Percentiles rank a stretch among this genome's conserved stretches.
These are phyloP conservation scores for Drosophila mayaguana DNA, from an alignment of 2,888 invertebrate genomes.

Conservation along the genomic window DNA sequence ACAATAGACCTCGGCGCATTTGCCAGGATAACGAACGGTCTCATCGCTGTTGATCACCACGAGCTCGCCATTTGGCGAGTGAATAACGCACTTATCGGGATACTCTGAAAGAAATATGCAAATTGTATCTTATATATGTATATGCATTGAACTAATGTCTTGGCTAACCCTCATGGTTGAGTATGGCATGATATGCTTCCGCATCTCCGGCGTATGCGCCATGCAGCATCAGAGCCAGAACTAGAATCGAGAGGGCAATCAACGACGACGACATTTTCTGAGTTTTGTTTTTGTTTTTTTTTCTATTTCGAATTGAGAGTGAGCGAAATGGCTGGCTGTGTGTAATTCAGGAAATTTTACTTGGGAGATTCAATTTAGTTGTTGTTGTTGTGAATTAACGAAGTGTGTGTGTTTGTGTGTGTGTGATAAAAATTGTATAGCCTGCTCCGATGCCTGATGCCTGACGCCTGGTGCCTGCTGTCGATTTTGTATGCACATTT, in stretches of 20 bases:
- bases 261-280: constrained; percentile 41
- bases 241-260: constrained; percentile 16
- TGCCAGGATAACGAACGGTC: constrained; percentile 40
- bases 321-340: constrained; percentile 4
- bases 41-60: constrained; percentile 29
- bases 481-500: constrained; percentile 67
- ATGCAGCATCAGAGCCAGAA: constrained; percentile 11
- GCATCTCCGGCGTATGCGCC: neutral
- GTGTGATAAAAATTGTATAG: constrained; percentile 38
- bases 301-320: neutral
- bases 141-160: neutral
- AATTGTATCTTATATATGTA: neutral
- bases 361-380: constrained; percentile 57
- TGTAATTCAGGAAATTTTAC: constrained; percentile 55
- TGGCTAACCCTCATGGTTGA: constrained; percentile 26
- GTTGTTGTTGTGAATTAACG: constrained; percentile 6
- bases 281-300: neutral
- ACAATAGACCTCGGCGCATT: constrained; percentile 55
- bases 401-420: constrained; percentile 30
- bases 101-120: constrained; percentile 14
- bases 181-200: constrained; percentile 24
- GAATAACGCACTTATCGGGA: constrained; percentile 50
- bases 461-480: constrained; percentile 18
- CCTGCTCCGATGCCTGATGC: constrained; percentile 47
- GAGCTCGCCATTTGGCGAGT: neutral